phyloP scores from a whole-genome alignment of 2,113 vertebrate genomes.

The Stegastes partitus region DNA sequence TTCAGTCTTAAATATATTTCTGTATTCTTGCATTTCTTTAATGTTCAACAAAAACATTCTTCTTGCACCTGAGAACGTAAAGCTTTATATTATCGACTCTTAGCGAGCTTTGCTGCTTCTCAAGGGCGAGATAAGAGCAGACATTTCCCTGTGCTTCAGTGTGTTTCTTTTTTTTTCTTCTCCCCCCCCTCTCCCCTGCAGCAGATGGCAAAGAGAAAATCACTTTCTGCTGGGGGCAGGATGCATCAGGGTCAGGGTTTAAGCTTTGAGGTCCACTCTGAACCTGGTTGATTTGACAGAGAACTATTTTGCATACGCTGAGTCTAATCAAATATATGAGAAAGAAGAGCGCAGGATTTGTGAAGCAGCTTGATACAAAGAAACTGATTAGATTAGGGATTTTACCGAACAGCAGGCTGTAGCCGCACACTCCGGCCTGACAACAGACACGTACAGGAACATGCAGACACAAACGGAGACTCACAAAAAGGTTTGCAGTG shows the following conservation, averaged over 20 bases:
- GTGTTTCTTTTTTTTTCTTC: slow-evolving; percentile 5
- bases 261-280: slow-evolving; percentile 73
- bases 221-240: slow-evolving; percentile 70
- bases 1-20: neutral
- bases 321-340: slow-evolving; percentile 72
- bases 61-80: slow-evolving; percentile 38
- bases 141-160: slow-evolving; percentile 55
- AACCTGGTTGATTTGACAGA: slow-evolving; percentile 67
- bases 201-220: slow-evolving; percentile 81
- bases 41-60: slow-evolving; percentile 35
- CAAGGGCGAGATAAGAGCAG: slow-evolving; percentile 75
- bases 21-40: slow-evolving; percentile 12
- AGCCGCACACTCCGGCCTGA: slow-evolving; percentile 39
- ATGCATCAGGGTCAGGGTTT: slow-evolving; percentile 74
- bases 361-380: slow-evolving; percentile 70
- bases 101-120: slow-evolving; percentile 57
- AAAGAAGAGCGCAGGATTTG: slow-evolving; percentile 66
- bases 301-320: slow-evolving; percentile 61
- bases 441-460: slow-evolving; percentile 14
- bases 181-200: slow-evolving; percentile 36
- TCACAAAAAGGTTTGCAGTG: slow-evolving; percentile 15
- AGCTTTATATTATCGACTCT: slow-evolving; percentile 54
- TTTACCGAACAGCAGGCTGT: slow-evolving; percentile 61
- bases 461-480: slow-evolving; percentile 30
- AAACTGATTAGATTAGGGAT: slow-evolving; percentile 71